A percentile compares a stretch with the other conserved stretches of the same genome.
phyloP scores from a whole-genome alignment of 37 sponge, comb jelly and placozoan genomes.

The Cladorhizidae sp. region DNA sequence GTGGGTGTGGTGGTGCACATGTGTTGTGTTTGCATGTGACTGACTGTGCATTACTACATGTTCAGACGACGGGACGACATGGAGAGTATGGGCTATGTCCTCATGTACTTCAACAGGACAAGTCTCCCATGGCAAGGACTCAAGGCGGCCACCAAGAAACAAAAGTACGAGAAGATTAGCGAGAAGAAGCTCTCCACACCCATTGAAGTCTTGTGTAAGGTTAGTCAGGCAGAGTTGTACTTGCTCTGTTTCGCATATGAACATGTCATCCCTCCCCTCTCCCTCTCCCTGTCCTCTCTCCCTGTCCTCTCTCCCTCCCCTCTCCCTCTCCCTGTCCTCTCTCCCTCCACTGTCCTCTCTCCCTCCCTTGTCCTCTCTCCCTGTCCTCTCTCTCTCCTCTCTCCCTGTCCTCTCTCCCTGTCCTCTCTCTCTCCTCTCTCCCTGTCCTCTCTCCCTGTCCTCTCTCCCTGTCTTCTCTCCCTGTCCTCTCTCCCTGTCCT shows the following conservation, averaged over 20 bases:
- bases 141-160: constrained; percentile 98
- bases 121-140: constrained; percentile 98
- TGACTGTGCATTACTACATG: background rate
- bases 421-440: no score
- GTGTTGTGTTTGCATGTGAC: background rate
- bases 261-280: background rate
- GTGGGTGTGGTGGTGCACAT: background rate
- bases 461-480: no score
- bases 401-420: no score
- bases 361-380: no score
- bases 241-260: background rate
- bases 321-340: no score
- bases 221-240: constrained; percentile 6
- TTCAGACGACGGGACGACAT: constrained; percentile 94
- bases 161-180: constrained; percentile 98
- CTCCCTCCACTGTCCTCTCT: no score
- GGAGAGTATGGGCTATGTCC: constrained; percentile 97
- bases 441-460: no score
- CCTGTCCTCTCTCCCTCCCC: no score
- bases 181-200: constrained; percentile 99
- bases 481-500: no score
- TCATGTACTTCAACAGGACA: constrained; percentile 99
- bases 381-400: no score
- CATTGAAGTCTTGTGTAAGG: constrained; percentile 97
- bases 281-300: background rate